Percentiles rank a stretch among this genome's conserved stretches.
Conservation (phyloP, 23 tunicate species). For the Trididemnum nubilum region DNA sequence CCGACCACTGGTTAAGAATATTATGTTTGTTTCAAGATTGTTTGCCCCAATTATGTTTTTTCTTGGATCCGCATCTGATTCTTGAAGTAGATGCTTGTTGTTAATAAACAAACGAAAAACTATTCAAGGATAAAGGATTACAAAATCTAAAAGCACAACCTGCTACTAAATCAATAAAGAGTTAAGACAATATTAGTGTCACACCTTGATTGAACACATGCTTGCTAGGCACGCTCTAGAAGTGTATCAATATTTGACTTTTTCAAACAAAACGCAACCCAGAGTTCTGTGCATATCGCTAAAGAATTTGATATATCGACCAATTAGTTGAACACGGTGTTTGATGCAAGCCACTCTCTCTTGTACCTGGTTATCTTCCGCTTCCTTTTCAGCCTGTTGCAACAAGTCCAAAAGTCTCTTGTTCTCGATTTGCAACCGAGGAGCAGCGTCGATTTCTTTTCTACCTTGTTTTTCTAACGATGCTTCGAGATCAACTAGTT, state of each 20-base stretch:
- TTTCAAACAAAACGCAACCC: constrained; percentile 9
- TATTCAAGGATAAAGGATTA: too few relatives aligned
- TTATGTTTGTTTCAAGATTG: too few relatives aligned
- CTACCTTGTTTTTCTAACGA: not conserved
- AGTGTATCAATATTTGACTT: not conserved
- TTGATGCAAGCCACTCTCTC: constrained; percentile 36
- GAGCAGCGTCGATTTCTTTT: not conserved
- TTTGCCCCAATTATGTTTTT: too few relatives aligned
- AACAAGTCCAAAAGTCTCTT: constrained; percentile 25
- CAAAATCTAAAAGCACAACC: too few relatives aligned
- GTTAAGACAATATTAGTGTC: too few relatives aligned
- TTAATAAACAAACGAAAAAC: too few relatives aligned
- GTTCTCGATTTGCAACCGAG: constrained; percentile 34
- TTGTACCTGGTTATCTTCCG: constrained; percentile 37
- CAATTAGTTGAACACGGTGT: constrained; percentile 40
- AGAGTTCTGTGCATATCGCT: constrained; percentile 6
- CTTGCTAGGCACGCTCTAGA: not conserved
- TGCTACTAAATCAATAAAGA: too few relatives aligned
- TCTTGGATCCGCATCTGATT: too few relatives aligned
- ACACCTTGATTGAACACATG: not conserved
- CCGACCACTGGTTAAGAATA: too few relatives aligned
- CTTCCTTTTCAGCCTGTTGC: constrained; percentile 34
- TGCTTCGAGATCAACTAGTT: constrained; percentile 9
- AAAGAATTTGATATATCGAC: constrained; percentile 33
- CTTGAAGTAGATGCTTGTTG: too few relatives aligned